phyloP scores from a whole-genome alignment of 2,888 invertebrate species.

The Metopia argyrocephala region DNA sequence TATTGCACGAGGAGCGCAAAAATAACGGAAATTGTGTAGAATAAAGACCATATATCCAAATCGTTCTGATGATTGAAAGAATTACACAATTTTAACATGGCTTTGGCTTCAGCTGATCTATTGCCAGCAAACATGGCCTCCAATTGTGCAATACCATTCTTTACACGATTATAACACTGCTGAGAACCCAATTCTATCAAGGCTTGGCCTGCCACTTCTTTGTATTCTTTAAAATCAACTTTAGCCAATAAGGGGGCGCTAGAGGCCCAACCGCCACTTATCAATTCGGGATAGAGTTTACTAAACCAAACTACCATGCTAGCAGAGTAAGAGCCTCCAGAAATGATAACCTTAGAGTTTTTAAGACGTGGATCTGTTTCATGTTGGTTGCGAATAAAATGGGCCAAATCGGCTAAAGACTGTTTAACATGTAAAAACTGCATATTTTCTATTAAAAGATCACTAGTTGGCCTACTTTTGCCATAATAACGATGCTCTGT shows the following conservation, averaged over 20 bases:
- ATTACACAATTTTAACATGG: slow-evolving; percentile 74
- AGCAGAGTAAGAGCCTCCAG: slow-evolving; percentile 84
- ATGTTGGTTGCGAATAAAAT: slow-evolving; percentile 80
- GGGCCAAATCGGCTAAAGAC: slow-evolving; percentile 83
- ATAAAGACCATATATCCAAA: slow-evolving; percentile 74
- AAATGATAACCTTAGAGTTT: slow-evolving; percentile 79
- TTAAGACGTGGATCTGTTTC: slow-evolving; percentile 70
- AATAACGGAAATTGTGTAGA: slow-evolving; percentile 72
- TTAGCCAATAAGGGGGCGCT: slow-evolving; percentile 83
- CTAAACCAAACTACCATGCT: slow-evolving; percentile 85
- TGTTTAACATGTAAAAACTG: slow-evolving; percentile 83
- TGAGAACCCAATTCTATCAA: slow-evolving; percentile 71
- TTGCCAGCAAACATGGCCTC: slow-evolving; percentile 71
- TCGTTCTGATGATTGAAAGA: slow-evolving; percentile 72
- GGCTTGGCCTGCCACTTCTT: slow-evolving; percentile 75
- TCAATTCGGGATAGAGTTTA: slow-evolving; percentile 82
- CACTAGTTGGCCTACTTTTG: slow-evolving; percentile 82
- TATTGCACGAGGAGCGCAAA: too few relatives aligned
- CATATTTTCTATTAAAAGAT: slow-evolving; percentile 80
- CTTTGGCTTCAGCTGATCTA: slow-evolving; percentile 71
- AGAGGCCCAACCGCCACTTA: slow-evolving; percentile 81
- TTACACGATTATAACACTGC: slow-evolving; percentile 74
- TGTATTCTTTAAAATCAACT: slow-evolving; percentile 80
- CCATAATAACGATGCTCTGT: slow-evolving; percentile 92
- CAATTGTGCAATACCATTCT: slow-evolving; percentile 73